Conservation (phyloP, 2,113 vertebrate genomes). For the Poecile atricapillus region DNA sequence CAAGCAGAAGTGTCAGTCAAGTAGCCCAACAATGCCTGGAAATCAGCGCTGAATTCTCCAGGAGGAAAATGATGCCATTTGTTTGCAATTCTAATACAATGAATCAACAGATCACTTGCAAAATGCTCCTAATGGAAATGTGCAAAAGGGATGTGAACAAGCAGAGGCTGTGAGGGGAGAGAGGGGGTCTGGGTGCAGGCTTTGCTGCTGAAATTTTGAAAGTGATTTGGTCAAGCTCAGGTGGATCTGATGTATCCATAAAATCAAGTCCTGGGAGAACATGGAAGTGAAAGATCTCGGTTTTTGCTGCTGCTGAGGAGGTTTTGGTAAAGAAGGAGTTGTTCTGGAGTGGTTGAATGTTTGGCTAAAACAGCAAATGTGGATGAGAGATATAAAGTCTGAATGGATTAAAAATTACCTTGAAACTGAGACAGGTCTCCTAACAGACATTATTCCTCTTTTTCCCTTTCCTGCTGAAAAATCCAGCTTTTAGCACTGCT, state of each 20-base stretch:
- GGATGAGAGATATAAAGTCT: neutral
- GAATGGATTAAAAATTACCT: neutral
- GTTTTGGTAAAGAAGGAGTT: neutral
- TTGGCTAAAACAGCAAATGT: neutral
- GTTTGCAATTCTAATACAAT: constrained; percentile 77
- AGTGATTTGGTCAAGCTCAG: neutral
- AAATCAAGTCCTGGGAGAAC: neutral
- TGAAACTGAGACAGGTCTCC: neutral
- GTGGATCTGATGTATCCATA: neutral
- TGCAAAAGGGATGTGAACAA: constrained; percentile 16
- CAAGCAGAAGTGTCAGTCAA: constrained; percentile 66
- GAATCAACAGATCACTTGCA: constrained; percentile 70
- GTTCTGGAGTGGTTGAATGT: neutral
- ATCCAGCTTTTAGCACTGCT: neutral
- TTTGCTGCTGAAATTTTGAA: neutral
- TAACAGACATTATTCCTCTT: neutral
- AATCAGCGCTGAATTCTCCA: constrained; percentile 66
- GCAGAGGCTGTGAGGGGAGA: neutral
- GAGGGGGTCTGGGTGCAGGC: neutral
- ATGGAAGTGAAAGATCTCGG: neutral
- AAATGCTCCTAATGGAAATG: constrained; percentile 65
- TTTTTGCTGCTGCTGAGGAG: neutral
- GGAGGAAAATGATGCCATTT: constrained; percentile 67
- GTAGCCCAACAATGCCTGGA: constrained; percentile 45
- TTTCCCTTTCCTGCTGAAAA: neutral